A percentile compares a stretch with the other conserved stretches of the same genome.
phyloP scores from a whole-genome alignment of 2,113 vertebrate genomes.

The Microcebus ravelobensis region DNA sequence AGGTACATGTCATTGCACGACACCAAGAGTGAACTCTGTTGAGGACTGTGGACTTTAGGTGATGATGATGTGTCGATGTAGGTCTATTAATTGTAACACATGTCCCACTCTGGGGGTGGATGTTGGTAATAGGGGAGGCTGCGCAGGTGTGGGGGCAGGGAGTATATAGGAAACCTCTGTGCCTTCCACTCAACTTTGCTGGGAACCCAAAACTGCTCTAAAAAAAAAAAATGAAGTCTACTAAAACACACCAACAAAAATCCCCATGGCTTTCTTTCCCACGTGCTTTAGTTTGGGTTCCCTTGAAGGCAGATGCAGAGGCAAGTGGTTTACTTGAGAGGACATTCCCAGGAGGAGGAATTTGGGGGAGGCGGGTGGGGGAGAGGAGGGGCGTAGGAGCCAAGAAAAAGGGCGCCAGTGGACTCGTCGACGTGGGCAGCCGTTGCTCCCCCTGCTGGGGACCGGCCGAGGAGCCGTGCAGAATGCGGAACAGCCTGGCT shows the following conservation, averaged over 20 bases:
- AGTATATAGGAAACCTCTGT: not conserved
- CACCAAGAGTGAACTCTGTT: not conserved
- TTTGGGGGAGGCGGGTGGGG: not conserved
- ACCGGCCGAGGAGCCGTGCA: not conserved
- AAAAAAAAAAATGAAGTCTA: not conserved
- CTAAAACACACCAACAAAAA: not conserved
- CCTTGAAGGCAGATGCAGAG: not conserved
- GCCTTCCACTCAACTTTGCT: not conserved
- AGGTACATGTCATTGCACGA: not conserved
- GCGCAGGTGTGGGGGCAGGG: not conserved
- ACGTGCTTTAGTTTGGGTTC: not conserved
- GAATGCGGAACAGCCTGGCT: not conserved
- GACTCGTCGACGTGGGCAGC: rapidly evolving
- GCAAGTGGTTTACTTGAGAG: not conserved
- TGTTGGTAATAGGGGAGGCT: not conserved
- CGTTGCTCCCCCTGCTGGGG: not conserved
- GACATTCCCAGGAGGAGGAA: not conserved
- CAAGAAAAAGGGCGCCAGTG: not conserved
- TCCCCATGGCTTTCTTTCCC: not conserved
- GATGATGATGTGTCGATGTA: not conserved
- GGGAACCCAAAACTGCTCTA: not conserved
- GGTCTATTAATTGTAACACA: not conserved
- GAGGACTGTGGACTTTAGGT: not conserved
- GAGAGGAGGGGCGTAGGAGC: too few species aligned
- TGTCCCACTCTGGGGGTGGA: not conserved